Evolutionary conservation across 2,113 vertebrate species (phyloP).

Genomic region (Mugil cephalus): DNA sequence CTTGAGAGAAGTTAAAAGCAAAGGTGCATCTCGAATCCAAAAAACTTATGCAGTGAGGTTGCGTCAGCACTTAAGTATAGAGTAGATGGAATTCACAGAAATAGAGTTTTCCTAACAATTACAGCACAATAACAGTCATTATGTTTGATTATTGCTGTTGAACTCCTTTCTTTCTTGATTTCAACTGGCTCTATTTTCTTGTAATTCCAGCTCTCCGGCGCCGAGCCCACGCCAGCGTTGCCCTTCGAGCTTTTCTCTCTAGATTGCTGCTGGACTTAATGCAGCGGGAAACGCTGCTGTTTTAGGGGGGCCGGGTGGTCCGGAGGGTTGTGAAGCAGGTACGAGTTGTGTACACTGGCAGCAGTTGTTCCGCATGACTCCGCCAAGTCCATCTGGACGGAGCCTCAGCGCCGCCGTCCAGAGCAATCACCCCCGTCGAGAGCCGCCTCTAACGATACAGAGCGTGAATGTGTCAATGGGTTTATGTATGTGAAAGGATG

Average conservation of each 20-base stretch:
- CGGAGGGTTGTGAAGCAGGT: conserved; percentile 42
- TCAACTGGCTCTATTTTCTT: conserved; percentile 13
- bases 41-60: neutral
- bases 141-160: conserved; percentile 10
- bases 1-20: conserved; percentile 20
- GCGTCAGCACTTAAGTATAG: neutral
- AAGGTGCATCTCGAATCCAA: conserved; percentile 6
- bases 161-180: conserved; percentile 7
- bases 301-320: conserved; percentile 44
- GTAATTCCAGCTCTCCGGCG: neutral
- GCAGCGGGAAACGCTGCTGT: conserved; percentile 32
- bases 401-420: conserved; percentile 58
- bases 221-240: conserved; percentile 15
- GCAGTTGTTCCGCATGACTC: conserved; percentile 39
- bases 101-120: conserved; percentile 13
- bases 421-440: conserved; percentile 72
- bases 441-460: conserved; percentile 41
- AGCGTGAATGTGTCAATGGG: conserved; percentile 14
- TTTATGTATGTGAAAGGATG: conserved; percentile 37
- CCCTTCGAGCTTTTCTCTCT: conserved; percentile 20
- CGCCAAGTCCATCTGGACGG: conserved; percentile 76
- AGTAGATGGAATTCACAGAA: neutral
- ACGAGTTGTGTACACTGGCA: conserved; percentile 61
- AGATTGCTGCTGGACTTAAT: conserved; percentile 43
- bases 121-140: conserved; percentile 17